Evolutionary conservation across 2,797 vertebrate genomes (phyloP).

Genomic region (Microctenopoma stevenorrisi): DNA sequence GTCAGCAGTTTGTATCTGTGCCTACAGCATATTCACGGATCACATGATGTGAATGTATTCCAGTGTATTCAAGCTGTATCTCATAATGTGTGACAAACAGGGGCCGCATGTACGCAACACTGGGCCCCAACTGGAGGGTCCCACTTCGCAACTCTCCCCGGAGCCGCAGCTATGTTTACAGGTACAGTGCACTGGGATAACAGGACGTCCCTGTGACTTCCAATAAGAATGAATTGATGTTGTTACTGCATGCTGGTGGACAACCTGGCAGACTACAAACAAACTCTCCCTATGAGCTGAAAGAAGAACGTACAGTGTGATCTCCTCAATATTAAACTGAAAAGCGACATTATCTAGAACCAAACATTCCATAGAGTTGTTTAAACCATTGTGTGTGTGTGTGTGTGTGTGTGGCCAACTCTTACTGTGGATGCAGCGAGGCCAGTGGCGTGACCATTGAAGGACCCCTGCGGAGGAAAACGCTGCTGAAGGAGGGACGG

Average conservation of each 20-base stretch:
- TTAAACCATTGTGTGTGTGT: too few relatives aligned
- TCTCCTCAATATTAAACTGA: too few relatives aligned
- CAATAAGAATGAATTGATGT: not conserved
- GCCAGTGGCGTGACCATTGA: constrained; percentile 88
- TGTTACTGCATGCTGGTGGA: too few relatives aligned
- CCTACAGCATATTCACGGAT: constrained; percentile 7
- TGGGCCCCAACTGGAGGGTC: constrained; percentile 97
- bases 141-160: constrained; percentile 91
- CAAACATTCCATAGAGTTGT: too few relatives aligned
- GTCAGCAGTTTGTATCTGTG: constrained; percentile 10
- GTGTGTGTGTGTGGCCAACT: constrained; percentile 60
- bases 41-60: constrained; percentile 30
- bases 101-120: constrained; percentile 94
- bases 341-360: too few relatives aligned
- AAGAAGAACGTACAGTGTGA: too few relatives aligned
- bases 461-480: constrained; percentile 92
- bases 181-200: constrained; percentile 80
- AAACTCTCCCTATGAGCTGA: too few relatives aligned
- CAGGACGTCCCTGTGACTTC: not conserved
- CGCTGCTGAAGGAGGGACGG: constrained; percentile 93
- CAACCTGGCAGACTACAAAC: too few relatives aligned
- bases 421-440: constrained; percentile 85
- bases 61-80: constrained; percentile 15
- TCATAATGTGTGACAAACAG: constrained; percentile 85
- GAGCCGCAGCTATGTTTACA: constrained; percentile 92